Evolutionary conservation across 2,888 invertebrate species (phyloP).

Genomic region (Nebria salina): DNA sequence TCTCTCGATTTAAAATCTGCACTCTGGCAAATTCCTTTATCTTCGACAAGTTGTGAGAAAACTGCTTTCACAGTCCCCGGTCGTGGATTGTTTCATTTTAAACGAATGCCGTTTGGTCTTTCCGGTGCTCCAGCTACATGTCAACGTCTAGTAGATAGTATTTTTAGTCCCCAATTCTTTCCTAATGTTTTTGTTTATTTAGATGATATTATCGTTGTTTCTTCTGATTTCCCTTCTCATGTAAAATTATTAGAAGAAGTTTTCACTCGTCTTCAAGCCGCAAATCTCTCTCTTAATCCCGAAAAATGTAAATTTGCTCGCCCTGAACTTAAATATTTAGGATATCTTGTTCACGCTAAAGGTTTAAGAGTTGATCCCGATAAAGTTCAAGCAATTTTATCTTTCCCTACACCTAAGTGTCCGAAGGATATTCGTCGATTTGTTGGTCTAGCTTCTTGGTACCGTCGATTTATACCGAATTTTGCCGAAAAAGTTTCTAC

Average conservation of each 20-base stretch:
- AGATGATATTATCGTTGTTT: too few relatives aligned
- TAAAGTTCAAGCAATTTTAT: slow-evolving; percentile 47
- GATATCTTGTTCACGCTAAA: slow-evolving; percentile 51
- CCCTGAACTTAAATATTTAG: slow-evolving; percentile 51
- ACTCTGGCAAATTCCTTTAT: too few relatives aligned
- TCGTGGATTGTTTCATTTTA: too few relatives aligned
- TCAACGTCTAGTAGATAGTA: too few relatives aligned
- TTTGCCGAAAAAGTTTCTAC: too few relatives aligned
- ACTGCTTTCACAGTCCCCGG: too few relatives aligned
- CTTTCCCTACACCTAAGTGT: slow-evolving; percentile 34
- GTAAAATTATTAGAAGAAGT: not conserved
- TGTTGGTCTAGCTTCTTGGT: slow-evolving; percentile 26
- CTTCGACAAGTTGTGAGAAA: too few relatives aligned
- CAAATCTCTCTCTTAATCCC: not conserved
- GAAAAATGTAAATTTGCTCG: slow-evolving; percentile 12
- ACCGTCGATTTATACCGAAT: slow-evolving; percentile 21
- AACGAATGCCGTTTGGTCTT: too few relatives aligned
- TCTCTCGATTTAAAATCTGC: not conserved
- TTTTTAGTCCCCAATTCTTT: too few relatives aligned
- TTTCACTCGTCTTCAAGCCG: not conserved
- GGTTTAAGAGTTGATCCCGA: slow-evolving; percentile 49
- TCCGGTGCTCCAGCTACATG: too few relatives aligned
- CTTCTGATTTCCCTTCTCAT: not conserved
- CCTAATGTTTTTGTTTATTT: too few relatives aligned
- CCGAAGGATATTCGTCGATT: slow-evolving; percentile 43